Percentiles rank a stretch among this genome's conserved stretches.
phyloP scores from a whole-genome alignment of 1,140 invertebrate genomes.

The Trichoplusia ni region DNA sequence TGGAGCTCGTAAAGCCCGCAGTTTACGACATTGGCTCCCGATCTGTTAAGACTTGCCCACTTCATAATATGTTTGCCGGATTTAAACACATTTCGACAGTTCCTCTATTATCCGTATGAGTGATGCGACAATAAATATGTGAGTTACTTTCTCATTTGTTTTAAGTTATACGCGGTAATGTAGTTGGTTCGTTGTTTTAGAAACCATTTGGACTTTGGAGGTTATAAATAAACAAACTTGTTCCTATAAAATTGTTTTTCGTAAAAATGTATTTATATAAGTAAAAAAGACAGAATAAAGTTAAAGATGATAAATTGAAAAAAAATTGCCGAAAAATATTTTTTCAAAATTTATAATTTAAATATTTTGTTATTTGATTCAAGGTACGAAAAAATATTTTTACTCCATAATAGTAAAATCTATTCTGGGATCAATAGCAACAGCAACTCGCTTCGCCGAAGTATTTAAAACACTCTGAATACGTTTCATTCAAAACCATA shows the following conservation, averaged over 20 bases:
- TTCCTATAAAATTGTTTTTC: no score
- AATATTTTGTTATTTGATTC: no score
- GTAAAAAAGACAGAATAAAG: no score
- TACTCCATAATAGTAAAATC: no score
- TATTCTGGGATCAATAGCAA: no score
- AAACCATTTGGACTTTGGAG: neutral
- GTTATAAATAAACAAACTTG: no score
- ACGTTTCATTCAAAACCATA: neutral
- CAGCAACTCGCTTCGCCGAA: no score
- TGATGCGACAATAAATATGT: slow-evolving; percentile 4
- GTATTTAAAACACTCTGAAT: neutral
- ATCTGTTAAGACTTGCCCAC: slow-evolving; percentile 32
- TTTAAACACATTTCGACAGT: slow-evolving; percentile 32
- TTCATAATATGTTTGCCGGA: slow-evolving; percentile 22
- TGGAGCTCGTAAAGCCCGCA: slow-evolving; percentile 32
- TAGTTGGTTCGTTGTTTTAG: neutral
- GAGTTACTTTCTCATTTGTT: slow-evolving; percentile 7
- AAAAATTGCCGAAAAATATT: no score
- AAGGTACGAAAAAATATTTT: no score
- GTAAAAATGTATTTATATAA: no score
- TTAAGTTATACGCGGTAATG: neutral
- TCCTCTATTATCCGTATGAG: slow-evolving; percentile 7
- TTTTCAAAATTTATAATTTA: no score
- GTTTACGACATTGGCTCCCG: slow-evolving; percentile 42
- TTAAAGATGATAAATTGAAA: no score